Base-by-base conservation (phyloP, 2,797 vertebrate species). In the Helicolenus hilgendorfi region DNA sequence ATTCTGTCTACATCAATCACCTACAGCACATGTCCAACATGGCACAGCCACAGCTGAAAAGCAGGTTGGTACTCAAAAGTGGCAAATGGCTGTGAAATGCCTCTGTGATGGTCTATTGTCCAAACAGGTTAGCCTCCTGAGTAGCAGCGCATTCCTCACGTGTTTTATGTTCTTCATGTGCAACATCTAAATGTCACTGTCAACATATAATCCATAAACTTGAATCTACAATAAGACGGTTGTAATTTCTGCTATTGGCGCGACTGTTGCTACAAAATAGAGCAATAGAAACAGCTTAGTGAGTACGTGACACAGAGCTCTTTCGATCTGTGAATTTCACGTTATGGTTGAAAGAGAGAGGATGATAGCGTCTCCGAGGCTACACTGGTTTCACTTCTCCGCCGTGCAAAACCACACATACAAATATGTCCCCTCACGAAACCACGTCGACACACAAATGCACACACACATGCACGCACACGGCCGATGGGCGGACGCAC, bases 351-450 rank as follows among this genome's bases (percentile, higher is more conserved):
- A 82, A 72, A 72, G 73, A 91, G 79, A 83, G 74, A 90, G 64
- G 72, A 86, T 64, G 73, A 72, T 68, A 90, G 84, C 36, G 77
- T 73, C 85, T 90, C 87, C 82, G 83, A 88, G 88, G 89, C 92
- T 82, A 90, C 72, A 11, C 64, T 76, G 82, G 96, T 97, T 97
- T 96, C 96, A 93, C 85, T 96, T 96, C 95, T 95, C 74, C 24
- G 83, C 91, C 80, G 76, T 77, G 82, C 85, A 84, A 94, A 96
- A 93, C 89, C 92, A 85, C 94, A 93, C 72, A 67, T 24, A 70
- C 65, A 24, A 69, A 83, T 65, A 80, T 24, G 22, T 85, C 83
- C 56, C 63, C 45, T 81, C 70, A 55, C 59, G 11, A 70, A 86
- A 83, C 63, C 75, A 65, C 68, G 7, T 33, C 13, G 15, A 74